Conservation (phyloP, 2,113 vertebrate species). For the Leptobrachium leishanense region DNA sequence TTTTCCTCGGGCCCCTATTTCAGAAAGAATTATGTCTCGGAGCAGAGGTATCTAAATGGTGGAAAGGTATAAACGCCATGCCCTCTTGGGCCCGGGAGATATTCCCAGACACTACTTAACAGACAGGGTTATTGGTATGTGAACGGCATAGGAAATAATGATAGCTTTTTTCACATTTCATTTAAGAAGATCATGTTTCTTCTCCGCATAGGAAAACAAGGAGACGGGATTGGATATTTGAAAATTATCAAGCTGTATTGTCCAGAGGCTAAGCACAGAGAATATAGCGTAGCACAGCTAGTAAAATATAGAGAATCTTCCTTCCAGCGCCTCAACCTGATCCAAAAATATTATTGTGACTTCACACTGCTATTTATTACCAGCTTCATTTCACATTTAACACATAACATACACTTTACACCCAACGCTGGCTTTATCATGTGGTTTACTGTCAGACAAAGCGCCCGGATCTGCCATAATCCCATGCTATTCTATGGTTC, state of each 20-base stretch:
- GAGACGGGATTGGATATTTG: slow-evolving; percentile 9
- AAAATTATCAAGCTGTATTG: slow-evolving; percentile 31
- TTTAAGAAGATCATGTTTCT: slow-evolving; percentile 33
- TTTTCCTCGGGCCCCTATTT: slow-evolving; percentile 23
- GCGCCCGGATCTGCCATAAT: slow-evolving; percentile 19
- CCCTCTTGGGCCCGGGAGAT: not conserved
- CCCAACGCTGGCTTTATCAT: not conserved
- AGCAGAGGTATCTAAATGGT: slow-evolving; percentile 23
- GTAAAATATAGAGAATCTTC: not conserved
- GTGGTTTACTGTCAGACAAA: slow-evolving; percentile 18
- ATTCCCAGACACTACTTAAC: slow-evolving; percentile 26
- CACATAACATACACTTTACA: not conserved
- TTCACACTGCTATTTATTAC: too few relatives aligned
- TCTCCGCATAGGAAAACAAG: slow-evolving; percentile 17
- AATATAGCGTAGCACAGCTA: slow-evolving; percentile 1
- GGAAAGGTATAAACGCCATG: slow-evolving; percentile 19
- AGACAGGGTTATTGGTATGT: slow-evolving; percentile 21
- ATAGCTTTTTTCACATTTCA: slow-evolving; percentile 32
- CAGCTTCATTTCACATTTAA: not conserved
- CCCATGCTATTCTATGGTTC: not conserved
- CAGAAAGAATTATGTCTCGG: slow-evolving; percentile 38
- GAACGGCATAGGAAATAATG: slow-evolving; percentile 21
- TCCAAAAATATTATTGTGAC: not conserved
- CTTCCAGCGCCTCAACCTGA: slow-evolving; percentile 3
- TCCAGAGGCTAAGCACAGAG: slow-evolving; percentile 11